phyloP scores from a whole-genome alignment of 2,888 invertebrate species.

The Drosophila anomelani region DNA sequence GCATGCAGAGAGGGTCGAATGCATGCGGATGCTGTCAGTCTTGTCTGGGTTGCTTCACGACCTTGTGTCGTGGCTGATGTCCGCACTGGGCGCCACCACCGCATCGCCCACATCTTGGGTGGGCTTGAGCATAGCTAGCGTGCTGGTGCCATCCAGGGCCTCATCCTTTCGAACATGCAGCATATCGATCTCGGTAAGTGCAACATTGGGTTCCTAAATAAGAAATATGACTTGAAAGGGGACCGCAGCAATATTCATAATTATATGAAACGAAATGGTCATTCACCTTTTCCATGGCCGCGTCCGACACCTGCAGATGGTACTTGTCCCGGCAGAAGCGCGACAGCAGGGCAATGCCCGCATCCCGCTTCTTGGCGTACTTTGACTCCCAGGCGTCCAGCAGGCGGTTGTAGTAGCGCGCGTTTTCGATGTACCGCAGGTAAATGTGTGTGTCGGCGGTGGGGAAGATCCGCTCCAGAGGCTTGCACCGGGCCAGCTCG shows the following conservation, averaged over 20 bases:
- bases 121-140: constrained; percentile 41
- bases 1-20: background rate
- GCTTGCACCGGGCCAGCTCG: constrained; percentile 89
- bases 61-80: constrained; percentile 25
- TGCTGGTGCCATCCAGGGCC: constrained; percentile 57
- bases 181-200: constrained; percentile 83
- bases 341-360: constrained; percentile 87
- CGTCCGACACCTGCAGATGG: constrained; percentile 89
- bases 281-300: constrained; percentile 81
- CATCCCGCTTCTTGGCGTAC: constrained; percentile 87
- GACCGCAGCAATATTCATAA: constrained; percentile 1
- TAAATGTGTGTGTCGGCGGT: constrained; percentile 90
- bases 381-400: constrained; percentile 96
- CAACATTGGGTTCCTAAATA: constrained; percentile 80
- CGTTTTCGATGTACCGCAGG: constrained; percentile 91
- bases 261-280: background rate
- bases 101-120: constrained; percentile 27
- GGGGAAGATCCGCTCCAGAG: constrained; percentile 94
- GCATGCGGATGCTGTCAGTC: background rate
- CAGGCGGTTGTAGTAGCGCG: constrained; percentile 95
- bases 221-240: constrained; percentile 7
- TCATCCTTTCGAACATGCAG: constrained; percentile 81
- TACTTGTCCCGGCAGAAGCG: constrained; percentile 89
- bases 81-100: constrained; percentile 30
- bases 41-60: constrained; percentile 9